These are phyloP conservation scores for Solea solea DNA, from an alignment of 2,113 vertebrate species.

Conservation along the genomic window DNA sequence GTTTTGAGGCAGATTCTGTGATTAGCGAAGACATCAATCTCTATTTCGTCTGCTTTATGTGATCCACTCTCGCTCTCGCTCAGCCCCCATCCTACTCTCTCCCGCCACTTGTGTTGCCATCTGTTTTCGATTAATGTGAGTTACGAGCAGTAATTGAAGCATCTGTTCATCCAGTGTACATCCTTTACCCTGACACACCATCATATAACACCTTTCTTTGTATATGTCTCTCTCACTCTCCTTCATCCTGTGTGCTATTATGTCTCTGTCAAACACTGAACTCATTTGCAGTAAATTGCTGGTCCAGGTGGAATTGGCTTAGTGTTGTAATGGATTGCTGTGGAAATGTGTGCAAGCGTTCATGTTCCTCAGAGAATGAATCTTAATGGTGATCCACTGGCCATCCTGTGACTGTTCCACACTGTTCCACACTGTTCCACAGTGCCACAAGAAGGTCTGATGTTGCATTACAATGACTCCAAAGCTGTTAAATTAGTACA, in stretches of 20 bases:
- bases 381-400: not conserved
- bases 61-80: constrained; percentile 24
- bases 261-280: not conserved
- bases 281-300: not conserved
- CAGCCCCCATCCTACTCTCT: constrained; percentile 20
- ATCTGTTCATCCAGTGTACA: constrained; percentile 71
- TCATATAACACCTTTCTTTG: constrained; percentile 8
- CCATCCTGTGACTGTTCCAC: not conserved
- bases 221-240: constrained; percentile 5
- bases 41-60: constrained; percentile 56
- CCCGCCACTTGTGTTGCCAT: constrained; percentile 68
- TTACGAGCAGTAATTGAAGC: constrained; percentile 78
- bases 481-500: too few species aligned
- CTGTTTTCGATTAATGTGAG: constrained; percentile 78
- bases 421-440: not conserved
- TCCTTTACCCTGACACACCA: constrained; percentile 48
- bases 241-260: constrained; percentile 1
- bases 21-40: constrained; percentile 69
- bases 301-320: not conserved
- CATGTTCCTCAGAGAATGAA: not conserved
- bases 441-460: not conserved
- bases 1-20: constrained; percentile 45
- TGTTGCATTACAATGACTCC: not conserved
- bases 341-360: not conserved
- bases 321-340: not conserved